phyloP scores from a whole-genome alignment of 2,888 invertebrate genomes.

The Acronicta psi region DNA sequence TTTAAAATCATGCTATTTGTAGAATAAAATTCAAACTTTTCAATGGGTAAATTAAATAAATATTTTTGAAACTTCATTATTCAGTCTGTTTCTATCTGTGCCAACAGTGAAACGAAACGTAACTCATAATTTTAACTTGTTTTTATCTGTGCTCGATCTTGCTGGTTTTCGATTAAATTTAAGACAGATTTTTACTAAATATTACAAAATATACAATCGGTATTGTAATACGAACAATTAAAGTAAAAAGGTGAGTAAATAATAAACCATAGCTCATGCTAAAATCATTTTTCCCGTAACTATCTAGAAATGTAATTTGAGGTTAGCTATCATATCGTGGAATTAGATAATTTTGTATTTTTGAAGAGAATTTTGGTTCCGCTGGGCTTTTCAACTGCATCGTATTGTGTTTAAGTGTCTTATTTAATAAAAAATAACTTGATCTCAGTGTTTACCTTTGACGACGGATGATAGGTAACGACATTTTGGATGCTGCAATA shows the following conservation, averaged over 20 bases:
- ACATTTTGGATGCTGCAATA: constrained; percentile 51
- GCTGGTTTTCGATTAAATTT: constrained; percentile 48
- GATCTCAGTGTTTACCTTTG: background rate
- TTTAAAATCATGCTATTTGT: no score
- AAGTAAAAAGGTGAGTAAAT: constrained; percentile 42
- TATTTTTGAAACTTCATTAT: background rate
- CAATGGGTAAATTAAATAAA: background rate
- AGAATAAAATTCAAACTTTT: background rate
- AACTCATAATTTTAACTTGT: constrained; percentile 27
- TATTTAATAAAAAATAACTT: background rate
- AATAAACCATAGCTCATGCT: background rate
- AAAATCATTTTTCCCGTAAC: constrained; percentile 1
- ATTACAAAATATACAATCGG: constrained; percentile 32
- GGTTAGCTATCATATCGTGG: constrained; percentile 77
- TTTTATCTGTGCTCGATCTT: constrained; percentile 44
- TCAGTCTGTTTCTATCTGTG: no score
- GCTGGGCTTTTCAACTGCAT: background rate
- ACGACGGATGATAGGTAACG: constrained; percentile 31
- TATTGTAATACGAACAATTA: constrained; percentile 19
- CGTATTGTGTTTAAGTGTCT: background rate
- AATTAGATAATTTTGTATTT: constrained; percentile 64
- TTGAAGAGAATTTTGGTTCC: constrained; percentile 12
- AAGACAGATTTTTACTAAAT: constrained; percentile 28
- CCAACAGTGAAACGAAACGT: constrained; percentile 40
- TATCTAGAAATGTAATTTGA: constrained; percentile 63